A percentile compares a stretch with the other conserved stretches of the same genome.
These are phyloP conservation scores for Rhodophaea formosa DNA, from an alignment of 2,888 invertebrate genomes.

Conservation along the genomic window DNA sequence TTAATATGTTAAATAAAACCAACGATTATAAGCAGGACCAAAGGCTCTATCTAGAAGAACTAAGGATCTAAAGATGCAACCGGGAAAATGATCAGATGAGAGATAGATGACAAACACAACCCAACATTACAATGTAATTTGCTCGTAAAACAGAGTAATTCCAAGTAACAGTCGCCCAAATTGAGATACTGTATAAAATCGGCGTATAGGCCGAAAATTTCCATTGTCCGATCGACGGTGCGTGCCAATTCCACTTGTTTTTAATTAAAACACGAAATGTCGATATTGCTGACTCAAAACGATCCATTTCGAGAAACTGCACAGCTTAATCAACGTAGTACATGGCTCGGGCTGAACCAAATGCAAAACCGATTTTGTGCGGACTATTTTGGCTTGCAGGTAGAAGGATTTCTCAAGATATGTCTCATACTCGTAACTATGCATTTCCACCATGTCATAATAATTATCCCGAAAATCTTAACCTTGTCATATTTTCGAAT, in stretches of 20 bases:
- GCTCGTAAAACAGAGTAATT: neutral
- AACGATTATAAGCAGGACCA: too few species aligned
- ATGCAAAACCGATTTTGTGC: neutral
- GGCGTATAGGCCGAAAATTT: neutral
- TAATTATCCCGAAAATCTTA: too few species aligned
- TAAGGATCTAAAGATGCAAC: too few species aligned
- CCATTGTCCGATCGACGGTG: neutral
- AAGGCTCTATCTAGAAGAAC: too few species aligned
- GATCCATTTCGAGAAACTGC: neutral
- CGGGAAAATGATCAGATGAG: too few species aligned
- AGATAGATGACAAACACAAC: too few species aligned
- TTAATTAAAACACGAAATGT: constrained; percentile 11
- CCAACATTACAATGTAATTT: neutral
- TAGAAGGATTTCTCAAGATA: too few species aligned
- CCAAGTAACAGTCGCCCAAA: neutral
- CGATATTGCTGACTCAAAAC: neutral
- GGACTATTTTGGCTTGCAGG: neutral
- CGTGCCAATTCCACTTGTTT: constrained; percentile 10
- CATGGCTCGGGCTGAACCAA: neutral
- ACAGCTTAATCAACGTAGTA: neutral
- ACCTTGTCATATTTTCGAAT: too few species aligned
- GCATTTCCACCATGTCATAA: too few species aligned
- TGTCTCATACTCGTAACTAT: too few species aligned
- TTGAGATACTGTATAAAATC: neutral
- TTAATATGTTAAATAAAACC: too few species aligned